Evolutionary conservation across 2,888 invertebrate species (phyloP).

Genomic region (Nomada lathburiana): DNA sequence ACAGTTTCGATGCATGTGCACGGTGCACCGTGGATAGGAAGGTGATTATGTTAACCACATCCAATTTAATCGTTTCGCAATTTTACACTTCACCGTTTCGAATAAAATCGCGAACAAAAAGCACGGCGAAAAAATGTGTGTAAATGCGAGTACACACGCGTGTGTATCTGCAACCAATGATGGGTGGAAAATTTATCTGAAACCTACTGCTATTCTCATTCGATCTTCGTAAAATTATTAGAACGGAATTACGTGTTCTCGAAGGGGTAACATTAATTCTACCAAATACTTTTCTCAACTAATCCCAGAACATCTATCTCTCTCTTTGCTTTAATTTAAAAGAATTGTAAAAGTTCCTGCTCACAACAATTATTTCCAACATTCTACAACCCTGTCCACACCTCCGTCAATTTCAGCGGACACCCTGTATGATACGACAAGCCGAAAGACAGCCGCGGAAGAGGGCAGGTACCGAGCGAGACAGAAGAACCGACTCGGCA

Average conservation of each 20-base stretch:
- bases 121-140: background rate
- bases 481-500: conserved; percentile 75
- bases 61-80: background rate
- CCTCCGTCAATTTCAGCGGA: background rate
- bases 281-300: no score
- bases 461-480: conserved; percentile 33
- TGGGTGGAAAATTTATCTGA: background rate
- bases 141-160: background rate
- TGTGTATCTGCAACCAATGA: background rate
- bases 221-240: no score
- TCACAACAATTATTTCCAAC: no score
- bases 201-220: background rate
- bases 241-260: no score
- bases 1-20: background rate
- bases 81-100: background rate
- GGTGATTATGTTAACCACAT: background rate
- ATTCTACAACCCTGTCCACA: no score
- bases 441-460: conserved; percentile 22
- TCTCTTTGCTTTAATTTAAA: no score
- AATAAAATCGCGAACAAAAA: background rate
- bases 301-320: no score
- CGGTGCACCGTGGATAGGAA: background rate
- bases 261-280: no score
- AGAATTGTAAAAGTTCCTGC: no score
- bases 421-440: conserved; percentile 41